Evolutionary conservation across 2,113 vertebrate genomes (phyloP), one percentile per base, ranked within the genome.

Genomic region (Sorex araneus): DNA sequence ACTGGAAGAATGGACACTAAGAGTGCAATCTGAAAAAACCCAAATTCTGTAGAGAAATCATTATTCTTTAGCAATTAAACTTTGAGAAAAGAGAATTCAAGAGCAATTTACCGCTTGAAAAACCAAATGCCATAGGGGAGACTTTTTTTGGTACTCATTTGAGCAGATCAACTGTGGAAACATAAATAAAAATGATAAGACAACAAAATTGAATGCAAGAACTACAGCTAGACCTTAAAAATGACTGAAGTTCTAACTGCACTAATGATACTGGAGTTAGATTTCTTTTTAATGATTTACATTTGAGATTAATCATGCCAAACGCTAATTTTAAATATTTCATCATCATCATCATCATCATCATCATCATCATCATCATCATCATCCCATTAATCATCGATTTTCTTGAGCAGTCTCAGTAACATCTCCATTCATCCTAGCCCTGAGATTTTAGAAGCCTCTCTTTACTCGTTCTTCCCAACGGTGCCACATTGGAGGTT

Each of bases 311-410:
- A 40, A 84, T 77, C 83, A 87, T 47, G 50, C 43, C 64, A 75
- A 70, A 95, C 13, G 7, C 9, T 78, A 78, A 83, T 54, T 21
- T 74, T 89, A 94, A 84, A 84, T 92, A 92, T 77, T n/a, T n/a
- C n/a, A n/a, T n/a, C n/a, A n/a, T n/a, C n/a, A n/a, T n/a, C n/a
- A n/a, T n/a, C n/a, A n/a, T n/a, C n/a, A n/a, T n/a, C n/a, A n/a
- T n/a, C n/a, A n/a, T n/a, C n/a, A n/a, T n/a, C n/a, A n/a, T n/a
- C n/a, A n/a, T n/a, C n/a, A n/a, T n/a, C n/a, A n/a, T n/a, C n/a
- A n/a, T n/a, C n/a, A n/a, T n/a, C n/a, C n/a, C n/a, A n/a, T n/a
- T n/a, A n/a, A n/a, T n/a, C n/a, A n/a, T n/a, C n/a, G n/a, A n/a
- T n/a, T n/a, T n/a, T n/a, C n/a, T n/a, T n/a, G n/a, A n/a, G n/a